Conservation (phyloP, 1,140 invertebrate species). For the Drosophila willistoni region DNA sequence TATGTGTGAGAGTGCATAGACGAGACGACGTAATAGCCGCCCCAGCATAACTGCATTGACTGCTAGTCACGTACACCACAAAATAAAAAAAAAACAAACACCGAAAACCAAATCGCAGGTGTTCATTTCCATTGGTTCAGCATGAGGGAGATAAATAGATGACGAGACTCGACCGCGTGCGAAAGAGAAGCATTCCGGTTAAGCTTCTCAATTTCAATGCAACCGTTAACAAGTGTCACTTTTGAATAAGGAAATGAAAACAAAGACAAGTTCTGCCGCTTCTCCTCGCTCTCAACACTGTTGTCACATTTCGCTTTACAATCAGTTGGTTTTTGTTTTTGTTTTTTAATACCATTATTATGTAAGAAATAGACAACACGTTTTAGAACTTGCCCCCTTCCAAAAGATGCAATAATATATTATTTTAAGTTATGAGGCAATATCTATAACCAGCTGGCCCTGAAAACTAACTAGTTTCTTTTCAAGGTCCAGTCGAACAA, state of each 20-base stretch:
- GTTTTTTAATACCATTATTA: background rate
- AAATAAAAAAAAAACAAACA: conserved; percentile 27
- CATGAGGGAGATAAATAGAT: conserved; percentile 7
- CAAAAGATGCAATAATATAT: conserved; percentile 22
- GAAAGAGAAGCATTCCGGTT: conserved; percentile 16
- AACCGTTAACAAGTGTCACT: conserved; percentile 70
- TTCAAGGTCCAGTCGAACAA: conserved; percentile 21
- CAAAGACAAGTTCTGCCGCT: conserved; percentile 63
- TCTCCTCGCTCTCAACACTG: conserved; percentile 18
- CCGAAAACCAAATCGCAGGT: conserved; percentile 60
- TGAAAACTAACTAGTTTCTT: conserved; percentile 35
- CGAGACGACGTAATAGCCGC: conserved; percentile 68
- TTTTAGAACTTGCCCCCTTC: conserved; percentile 11
- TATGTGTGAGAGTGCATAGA: conserved; percentile 54
- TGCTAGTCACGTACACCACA: conserved; percentile 71
- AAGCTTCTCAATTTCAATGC: conserved; percentile 75
- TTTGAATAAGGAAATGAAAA: conserved; percentile 78
- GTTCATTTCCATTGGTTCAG: conserved; percentile 61
- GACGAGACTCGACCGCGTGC: background rate
- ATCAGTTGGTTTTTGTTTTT: background rate
- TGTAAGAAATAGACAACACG: conserved; percentile 2
- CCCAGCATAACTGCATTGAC: conserved; percentile 67
- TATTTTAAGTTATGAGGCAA: conserved; percentile 49
- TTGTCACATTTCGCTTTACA: conserved; percentile 37
- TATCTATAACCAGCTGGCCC: conserved; percentile 24